Evolutionary conservation across 1,140 invertebrate species (phyloP).

Genomic region (Pseudomyrmex pallidus): DNA sequence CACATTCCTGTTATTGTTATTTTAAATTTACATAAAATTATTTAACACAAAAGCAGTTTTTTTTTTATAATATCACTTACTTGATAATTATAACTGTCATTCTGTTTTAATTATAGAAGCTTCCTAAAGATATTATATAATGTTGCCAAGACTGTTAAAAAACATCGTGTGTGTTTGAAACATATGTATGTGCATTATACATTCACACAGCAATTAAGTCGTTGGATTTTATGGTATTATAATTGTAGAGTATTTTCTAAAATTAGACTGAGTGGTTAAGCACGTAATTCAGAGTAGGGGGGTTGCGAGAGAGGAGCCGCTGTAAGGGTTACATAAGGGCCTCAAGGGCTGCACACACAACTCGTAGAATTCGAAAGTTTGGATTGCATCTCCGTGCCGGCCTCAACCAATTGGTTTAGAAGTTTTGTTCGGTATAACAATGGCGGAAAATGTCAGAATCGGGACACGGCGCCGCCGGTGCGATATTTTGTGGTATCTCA

Average conservation of each 20-base stretch:
- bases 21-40: no score
- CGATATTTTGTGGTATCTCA: slow-evolving; percentile 31
- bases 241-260: slow-evolving; percentile 68
- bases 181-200: neutral
- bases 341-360: slow-evolving; percentile 51
- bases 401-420: slow-evolving; percentile 69
- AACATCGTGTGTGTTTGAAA: neutral
- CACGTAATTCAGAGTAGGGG: neutral
- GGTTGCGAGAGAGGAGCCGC: neutral
- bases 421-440: slow-evolving; percentile 52
- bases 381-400: slow-evolving; percentile 56
- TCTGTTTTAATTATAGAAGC: no score
- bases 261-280: slow-evolving; percentile 55
- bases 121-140: neutral
- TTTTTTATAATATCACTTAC: no score
- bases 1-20: no score
- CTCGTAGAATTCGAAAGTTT: slow-evolving; percentile 67
- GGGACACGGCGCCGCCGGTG: neutral
- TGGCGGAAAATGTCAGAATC: slow-evolving; percentile 39
- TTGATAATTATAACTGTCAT: no score
- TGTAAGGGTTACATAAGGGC: slow-evolving; percentile 35
- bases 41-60: no score
- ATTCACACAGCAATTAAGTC: neutral
- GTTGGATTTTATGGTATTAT: slow-evolving; percentile 28
- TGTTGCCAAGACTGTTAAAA: neutral